A percentile compares a stretch with the other conserved stretches of the same genome.
These are phyloP conservation scores for chimpanzee (Pan troglodytes) DNA, from an alignment of 2,113 vertebrate genomes.

Conservation along the genomic window NHGRI_mPanTro3-v2.1_pri NC_072417.2:33611001-33611500, in stretches of 20 bases:
- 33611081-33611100: background rate
- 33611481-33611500: background rate
- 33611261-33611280: background rate
- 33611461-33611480: background rate
- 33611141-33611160: conserved; percentile 61
- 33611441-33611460: background rate
- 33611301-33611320: background rate
- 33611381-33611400: conserved; percentile 15
- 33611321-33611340: background rate
- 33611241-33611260: background rate
- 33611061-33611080: background rate
- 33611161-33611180: conserved; percentile 67
- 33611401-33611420: background rate
- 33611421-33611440: background rate
- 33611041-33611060: background rate
- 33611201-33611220: conserved; percentile 1
- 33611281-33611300: background rate
- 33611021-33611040: background rate
- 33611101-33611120: conserved; percentile 58
- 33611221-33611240: background rate
- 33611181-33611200: conserved; percentile 60
- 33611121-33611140: conserved; percentile 56
- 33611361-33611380: background rate
- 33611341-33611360: background rate
- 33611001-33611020: background rate